Conservation (phyloP, 2,888 invertebrate species). For the Theretra japonica region DNA sequence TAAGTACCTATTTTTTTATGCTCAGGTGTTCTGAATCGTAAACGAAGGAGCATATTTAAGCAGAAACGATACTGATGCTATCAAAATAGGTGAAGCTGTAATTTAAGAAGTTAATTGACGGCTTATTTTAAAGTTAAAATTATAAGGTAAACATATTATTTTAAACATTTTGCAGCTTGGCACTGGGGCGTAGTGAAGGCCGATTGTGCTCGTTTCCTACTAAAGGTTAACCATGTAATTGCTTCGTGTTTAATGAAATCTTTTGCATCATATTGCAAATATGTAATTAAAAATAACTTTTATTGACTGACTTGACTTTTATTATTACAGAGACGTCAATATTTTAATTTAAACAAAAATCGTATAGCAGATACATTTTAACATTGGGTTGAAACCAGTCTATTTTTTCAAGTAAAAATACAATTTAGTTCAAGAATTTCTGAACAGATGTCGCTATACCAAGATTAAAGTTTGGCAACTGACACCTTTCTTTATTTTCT, state of each 20-base stretch:
- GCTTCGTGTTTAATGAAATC: slow-evolving; percentile 16
- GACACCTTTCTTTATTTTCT: too few relatives aligned
- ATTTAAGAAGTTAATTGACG: slow-evolving; percentile 39
- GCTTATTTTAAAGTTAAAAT: slow-evolving; percentile 36
- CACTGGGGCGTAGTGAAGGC: slow-evolving; percentile 26
- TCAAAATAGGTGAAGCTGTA: slow-evolving; percentile 30
- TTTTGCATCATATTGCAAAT: slow-evolving; percentile 11
- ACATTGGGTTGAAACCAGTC: too few relatives aligned
- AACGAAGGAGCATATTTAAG: slow-evolving; percentile 26
- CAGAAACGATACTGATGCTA: slow-evolving; percentile 26
- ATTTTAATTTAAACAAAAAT: not conserved
- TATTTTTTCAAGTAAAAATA: too few relatives aligned
- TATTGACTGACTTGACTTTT: too few relatives aligned
- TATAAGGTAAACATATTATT: slow-evolving; percentile 36
- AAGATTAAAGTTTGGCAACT: too few relatives aligned
- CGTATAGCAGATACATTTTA: too few relatives aligned
- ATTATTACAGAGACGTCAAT: not conserved
- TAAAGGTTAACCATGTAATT: slow-evolving; percentile 21
- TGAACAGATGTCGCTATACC: too few relatives aligned
- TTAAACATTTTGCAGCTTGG: slow-evolving; percentile 42
- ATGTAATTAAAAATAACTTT: slow-evolving; percentile 13
- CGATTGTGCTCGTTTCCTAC: slow-evolving; percentile 15
- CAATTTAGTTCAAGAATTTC: too few relatives aligned
- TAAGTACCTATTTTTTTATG: slow-evolving; percentile 1
- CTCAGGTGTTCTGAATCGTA: slow-evolving; percentile 13